Evolutionary conservation across 2,888 invertebrate genomes (phyloP).

Genomic region (Candidula unifasciata): DNA sequence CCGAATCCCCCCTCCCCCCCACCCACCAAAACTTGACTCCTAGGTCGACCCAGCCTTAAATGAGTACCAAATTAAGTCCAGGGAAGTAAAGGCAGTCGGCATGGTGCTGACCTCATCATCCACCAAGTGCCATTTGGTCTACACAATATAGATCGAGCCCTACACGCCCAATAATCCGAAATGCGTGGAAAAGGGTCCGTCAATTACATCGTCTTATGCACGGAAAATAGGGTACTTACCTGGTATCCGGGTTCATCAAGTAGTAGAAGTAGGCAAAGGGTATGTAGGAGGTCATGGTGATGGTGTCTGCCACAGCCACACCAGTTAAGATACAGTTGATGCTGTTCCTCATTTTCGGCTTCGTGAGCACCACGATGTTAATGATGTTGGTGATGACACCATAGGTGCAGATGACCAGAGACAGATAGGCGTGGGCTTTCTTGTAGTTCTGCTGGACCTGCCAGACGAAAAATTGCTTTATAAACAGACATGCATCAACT

Average conservation of each 20-base stretch:
- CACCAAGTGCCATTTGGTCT: too few species aligned
- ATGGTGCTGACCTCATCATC: too few species aligned
- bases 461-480: neutral
- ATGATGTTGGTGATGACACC: conserved; percentile 93
- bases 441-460: conserved; percentile 62
- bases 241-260: conserved; percentile 55
- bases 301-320: conserved; percentile 91
- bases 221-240: neutral
- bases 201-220: too few species aligned
- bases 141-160: too few species aligned
- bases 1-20: too few species aligned
- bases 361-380: conserved; percentile 90
- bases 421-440: conserved; percentile 88
- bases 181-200: too few species aligned
- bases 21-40: too few species aligned
- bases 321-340: conserved; percentile 92
- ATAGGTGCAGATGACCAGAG: conserved; percentile 90
- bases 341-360: conserved; percentile 90
- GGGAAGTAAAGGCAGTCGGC: too few species aligned
- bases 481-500: too few species aligned
- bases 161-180: too few species aligned
- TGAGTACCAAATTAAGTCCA: too few species aligned
- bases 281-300: conserved; percentile 92
- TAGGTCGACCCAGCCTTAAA: too few species aligned
- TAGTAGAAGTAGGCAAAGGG: conserved; percentile 87